Percentiles rank a stretch among this genome's conserved stretches.
These are phyloP conservation scores for Gastracanthus pulcherrimus DNA, from an alignment of 2,888 invertebrate species.

Conservation along the genomic window DNA sequence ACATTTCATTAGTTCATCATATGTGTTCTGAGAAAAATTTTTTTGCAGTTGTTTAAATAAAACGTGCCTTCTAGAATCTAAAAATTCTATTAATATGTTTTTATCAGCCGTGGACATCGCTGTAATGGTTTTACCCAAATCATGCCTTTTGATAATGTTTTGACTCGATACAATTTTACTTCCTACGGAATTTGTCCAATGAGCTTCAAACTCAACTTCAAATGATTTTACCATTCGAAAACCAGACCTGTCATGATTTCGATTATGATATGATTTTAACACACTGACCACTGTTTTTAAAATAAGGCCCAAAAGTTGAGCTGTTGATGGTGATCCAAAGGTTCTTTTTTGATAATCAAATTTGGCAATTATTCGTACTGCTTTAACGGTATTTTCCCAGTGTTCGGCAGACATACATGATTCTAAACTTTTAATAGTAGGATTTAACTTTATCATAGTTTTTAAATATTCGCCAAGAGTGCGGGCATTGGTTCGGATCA, in stretches of 20 bases:
- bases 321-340: not conserved
- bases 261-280: not conserved
- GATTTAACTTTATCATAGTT: not conserved
- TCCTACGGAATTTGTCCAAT: not conserved
- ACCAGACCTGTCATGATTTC: not conserved
- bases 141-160: not conserved
- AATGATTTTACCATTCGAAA: not conserved
- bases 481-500: not conserved
- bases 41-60: not conserved
- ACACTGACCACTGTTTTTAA: not conserved
- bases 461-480: not conserved
- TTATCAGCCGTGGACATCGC: not conserved
- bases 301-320: not conserved
- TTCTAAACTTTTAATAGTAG: not conserved
- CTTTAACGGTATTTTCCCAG: not conserved
- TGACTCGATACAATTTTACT: not conserved
- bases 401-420: not conserved
- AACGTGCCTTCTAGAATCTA: not conserved
- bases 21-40: not conserved
- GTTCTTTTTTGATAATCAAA: not conserved
- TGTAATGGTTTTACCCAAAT: not conserved
- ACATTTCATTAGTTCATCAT: not conserved
- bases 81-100: not conserved
- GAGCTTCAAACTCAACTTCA: not conserved
- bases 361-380: not conserved